Base-by-base conservation (phyloP, 2,888 invertebrate species). In the Lepas anatifera region DNA sequence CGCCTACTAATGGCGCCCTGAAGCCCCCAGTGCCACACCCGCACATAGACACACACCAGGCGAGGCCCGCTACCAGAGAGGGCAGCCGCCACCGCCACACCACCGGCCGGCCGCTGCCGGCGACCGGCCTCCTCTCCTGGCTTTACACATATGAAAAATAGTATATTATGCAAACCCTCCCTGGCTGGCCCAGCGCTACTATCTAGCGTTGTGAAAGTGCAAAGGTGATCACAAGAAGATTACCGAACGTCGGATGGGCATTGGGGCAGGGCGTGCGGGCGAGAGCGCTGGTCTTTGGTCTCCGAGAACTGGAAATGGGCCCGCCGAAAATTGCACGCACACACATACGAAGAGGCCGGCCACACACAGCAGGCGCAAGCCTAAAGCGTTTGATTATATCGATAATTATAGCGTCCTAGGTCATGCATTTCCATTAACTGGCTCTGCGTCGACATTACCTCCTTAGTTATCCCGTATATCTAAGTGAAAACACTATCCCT, bases 131-230 rank as follows among this genome's bases (percentile, higher is more conserved):
- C 29, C 52, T 13, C 13, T 11, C 29, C 43, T 16, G 16, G 35
- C 25, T 4, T 22, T 25, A 58, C 58, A 58, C 22, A 58, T 58
- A 58, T 58, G 58, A 58, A 58, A 58, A 58, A 58, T 58, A 58
- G 58, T 35, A 32, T 58, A 58, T 58, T 35, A 58, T 58, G 58
- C 58, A 58, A 58, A 58, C 32, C 32, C 29, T 52, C 52, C n/a
- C n/a, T n/a, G n/a, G n/a, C n/a, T n/a, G n/a, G n/a, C n/a, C n/a
- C n/a, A n/a, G n/a, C n/a, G n/a, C 41, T 16, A 16, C 58, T 58
- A 58, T 32, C 58, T 58, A 58, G 58, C 58, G 58, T 35, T 22
- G 58, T 35, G 58, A 58, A 58, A 58, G 58, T 58, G 58, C 58
- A 58, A 8, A 29, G 32, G 58, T 58, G 35, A 58, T 58, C 58